These are phyloP conservation scores for Istiophorus platypterus DNA, from an alignment of 2,113 vertebrate species.

Conservation along the genomic window DNA sequence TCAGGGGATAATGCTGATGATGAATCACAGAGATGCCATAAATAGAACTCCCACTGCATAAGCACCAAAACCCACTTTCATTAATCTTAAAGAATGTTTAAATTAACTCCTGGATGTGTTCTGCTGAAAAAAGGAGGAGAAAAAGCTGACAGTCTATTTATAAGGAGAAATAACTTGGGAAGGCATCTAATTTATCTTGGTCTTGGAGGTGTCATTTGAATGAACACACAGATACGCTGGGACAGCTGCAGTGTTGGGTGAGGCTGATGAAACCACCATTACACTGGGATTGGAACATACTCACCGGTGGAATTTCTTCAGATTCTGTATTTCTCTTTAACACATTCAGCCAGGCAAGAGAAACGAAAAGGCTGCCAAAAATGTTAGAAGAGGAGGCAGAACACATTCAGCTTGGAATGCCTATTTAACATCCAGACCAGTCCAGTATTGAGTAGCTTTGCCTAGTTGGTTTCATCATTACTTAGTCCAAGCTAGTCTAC, in stretches of 20 bases:
- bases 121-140: conserved; percentile 58
- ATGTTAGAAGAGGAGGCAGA: conserved; percentile 11
- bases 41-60: conserved; percentile 76
- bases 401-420: conserved; percentile 2
- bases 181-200: conserved; percentile 82
- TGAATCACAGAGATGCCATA: conserved; percentile 73
- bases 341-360: conserved; percentile 37
- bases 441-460: background rate
- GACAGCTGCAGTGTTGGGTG: conserved; percentile 64
- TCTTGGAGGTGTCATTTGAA: conserved; percentile 81
- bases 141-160: conserved; percentile 81
- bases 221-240: conserved; percentile 70
- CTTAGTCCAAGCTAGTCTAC: background rate
- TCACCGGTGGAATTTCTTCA: conserved; percentile 62
- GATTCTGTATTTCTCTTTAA: conserved; percentile 67
- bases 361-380: conserved; percentile 38
- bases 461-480: conserved; percentile 5
- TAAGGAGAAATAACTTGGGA: conserved; percentile 82
- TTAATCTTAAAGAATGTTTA: conserved; percentile 86
- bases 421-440: conserved; percentile 23
- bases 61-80: conserved; percentile 79
- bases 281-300: conserved; percentile 68
- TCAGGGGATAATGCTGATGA: conserved; percentile 69
- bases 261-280: conserved; percentile 78
- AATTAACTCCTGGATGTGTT: conserved; percentile 82